Percentiles rank a stretch among this genome's conserved stretches.
phyloP scores from a whole-genome alignment of 2,888 invertebrate species.

The Campopleginae sp. region DNA sequence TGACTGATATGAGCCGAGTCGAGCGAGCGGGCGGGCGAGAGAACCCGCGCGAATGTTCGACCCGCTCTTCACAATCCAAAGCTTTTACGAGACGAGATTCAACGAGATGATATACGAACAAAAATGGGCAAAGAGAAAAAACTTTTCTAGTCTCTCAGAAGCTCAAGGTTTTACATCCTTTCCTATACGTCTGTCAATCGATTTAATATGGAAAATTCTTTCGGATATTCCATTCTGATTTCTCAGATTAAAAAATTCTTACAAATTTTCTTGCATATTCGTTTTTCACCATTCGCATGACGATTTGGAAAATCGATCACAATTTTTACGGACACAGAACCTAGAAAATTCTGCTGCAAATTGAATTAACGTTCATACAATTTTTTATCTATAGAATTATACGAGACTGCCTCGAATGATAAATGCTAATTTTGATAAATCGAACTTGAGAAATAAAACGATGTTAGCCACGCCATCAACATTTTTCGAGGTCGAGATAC shows the following conservation, averaged over 20 bases:
- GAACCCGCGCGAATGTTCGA: constrained; percentile 60
- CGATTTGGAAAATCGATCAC: background rate
- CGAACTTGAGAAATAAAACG: background rate
- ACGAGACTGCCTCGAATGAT: background rate
- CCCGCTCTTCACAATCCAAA: constrained; percentile 33
- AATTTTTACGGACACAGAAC: background rate
- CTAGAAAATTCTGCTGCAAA: background rate
- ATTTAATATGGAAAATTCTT: constrained; percentile 5
- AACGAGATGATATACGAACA: constrained; percentile 50
- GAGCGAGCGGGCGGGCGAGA: constrained; percentile 68
- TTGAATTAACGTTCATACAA: background rate
- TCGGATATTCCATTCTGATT: background rate
- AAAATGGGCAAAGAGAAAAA: constrained; percentile 37
- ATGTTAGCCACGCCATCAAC: background rate
- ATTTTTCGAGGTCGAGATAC: background rate
- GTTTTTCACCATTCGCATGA: background rate
- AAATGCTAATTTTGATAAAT: background rate
- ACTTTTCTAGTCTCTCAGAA: constrained; percentile 1
- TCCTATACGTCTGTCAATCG: background rate
- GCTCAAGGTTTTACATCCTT: background rate
- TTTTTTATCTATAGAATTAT: background rate
- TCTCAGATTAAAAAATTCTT: background rate
- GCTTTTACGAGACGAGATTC: constrained; percentile 17
- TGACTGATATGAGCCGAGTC: constrained; percentile 81
- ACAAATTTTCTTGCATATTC: background rate